Percentiles rank a stretch among this genome's conserved stretches.
These are phyloP conservation scores for Melikaiella ostensackeni DNA, from an alignment of 2,888 invertebrate species.

Conservation along the genomic window DNA sequence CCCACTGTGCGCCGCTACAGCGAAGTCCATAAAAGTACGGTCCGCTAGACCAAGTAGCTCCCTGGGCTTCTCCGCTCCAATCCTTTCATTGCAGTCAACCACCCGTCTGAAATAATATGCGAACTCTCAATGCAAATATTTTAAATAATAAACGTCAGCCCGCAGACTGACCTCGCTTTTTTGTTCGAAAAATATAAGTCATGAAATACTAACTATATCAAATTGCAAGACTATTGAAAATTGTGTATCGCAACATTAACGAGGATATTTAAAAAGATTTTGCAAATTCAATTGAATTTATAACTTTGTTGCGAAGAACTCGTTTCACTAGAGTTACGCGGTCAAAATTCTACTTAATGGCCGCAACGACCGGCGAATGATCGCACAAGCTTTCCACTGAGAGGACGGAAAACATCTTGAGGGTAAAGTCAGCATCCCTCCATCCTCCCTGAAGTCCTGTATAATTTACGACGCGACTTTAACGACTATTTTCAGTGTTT, in stretches of 20 bases:
- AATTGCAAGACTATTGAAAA: too few species aligned
- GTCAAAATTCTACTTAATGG: conserved; percentile 38
- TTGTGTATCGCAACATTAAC: not conserved
- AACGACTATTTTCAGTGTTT: conserved; percentile 67
- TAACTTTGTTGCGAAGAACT: conserved; percentile 28
- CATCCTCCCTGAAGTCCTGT: conserved; percentile 47
- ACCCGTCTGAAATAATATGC: too few species aligned
- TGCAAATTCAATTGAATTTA: conserved; percentile 20
- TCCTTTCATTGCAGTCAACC: too few species aligned
- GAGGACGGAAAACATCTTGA: conserved; percentile 40
- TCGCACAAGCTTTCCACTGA: conserved; percentile 37
- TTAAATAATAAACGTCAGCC: too few species aligned
- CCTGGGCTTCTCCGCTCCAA: too few species aligned
- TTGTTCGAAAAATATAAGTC: too few species aligned
- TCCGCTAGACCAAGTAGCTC: too few species aligned
- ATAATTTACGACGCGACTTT: conserved; percentile 71
- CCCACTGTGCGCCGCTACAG: too few species aligned
- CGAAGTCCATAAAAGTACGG: too few species aligned
- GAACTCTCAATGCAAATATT: too few species aligned
- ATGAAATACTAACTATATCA: too few species aligned
- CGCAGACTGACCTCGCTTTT: too few species aligned
- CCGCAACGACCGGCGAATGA: conserved; percentile 37
- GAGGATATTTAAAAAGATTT: not conserved
- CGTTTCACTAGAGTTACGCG: conserved; percentile 37
- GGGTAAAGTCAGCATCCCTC: conserved; percentile 40